Base-by-base conservation (phyloP, 2,113 vertebrate species). In the Alexandromys fortis region DNA sequence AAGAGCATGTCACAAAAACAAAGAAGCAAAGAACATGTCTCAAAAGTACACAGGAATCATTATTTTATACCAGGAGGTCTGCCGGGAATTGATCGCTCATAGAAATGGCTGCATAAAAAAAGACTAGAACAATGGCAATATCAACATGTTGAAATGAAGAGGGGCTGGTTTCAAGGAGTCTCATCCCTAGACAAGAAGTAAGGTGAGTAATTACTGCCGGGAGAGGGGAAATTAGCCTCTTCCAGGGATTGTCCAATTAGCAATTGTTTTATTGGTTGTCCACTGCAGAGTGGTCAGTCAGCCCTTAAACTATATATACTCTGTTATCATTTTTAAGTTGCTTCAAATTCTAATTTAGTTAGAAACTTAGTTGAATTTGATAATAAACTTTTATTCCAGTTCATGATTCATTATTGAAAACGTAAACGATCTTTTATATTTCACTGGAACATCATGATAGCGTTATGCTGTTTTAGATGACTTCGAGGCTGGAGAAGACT, bases 371-470 rank as follows among this genome's bases (percentile, higher is more conserved):
- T 96, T 94, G 96, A 89, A 24, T 72, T 92, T 89, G 76, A 8
- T 86, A 22, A 67, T 79, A 98, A 77, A 88, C 67, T 89, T 95
- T 76, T 55, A 96, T 96, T 97, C 90, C 97, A 96, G 77, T 86
- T 94, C 92, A 96, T 78, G 42, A 16, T 0, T n/a, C 91, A 78
- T 96, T 94, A 94, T 95, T 94, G 92, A 97, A 97, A 97, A 86
- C 38, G 88, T 10, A 94, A 73, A 96, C 67, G 92, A 42, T 91
- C 8, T 17, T 94, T 83, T 97, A 21, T 22, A 1, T 72, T 88
- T 90, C 38, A 82, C 67, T 33, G 47, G 24, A 55, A 63, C 19
- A 86, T 42, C 87, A 78, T 30, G 38, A 81, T 70, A 61, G 82
- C 26, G 3, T 21, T 49, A 87, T 89, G 33, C 0, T 76, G 4